Conservation (phyloP, 2,113 vertebrate species). For the Sorex fumeus region DNA sequence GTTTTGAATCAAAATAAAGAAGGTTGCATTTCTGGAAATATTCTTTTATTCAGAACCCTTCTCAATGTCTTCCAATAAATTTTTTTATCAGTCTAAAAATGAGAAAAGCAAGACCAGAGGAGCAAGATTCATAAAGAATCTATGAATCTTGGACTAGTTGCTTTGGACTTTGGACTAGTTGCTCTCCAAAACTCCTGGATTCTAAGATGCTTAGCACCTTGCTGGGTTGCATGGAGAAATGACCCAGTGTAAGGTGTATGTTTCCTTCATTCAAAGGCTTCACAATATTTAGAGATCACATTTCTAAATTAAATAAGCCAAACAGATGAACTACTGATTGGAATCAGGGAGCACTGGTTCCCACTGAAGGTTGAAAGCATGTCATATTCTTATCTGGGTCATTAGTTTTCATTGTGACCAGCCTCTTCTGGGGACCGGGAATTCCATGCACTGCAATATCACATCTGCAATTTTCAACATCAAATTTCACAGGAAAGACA, state of each 20-base stretch:
- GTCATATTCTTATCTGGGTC: background rate
- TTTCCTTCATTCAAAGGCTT: background rate
- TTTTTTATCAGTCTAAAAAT: background rate
- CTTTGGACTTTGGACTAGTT: background rate
- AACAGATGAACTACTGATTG: background rate
- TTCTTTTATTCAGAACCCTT: background rate
- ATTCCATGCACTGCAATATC: background rate
- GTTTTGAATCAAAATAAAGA: background rate
- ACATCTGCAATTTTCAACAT: background rate
- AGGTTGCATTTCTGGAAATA: background rate
- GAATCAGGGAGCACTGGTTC: background rate
- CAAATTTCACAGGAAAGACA: background rate
- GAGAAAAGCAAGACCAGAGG: too few relatives aligned
- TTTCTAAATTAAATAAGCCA: constrained; percentile 15
- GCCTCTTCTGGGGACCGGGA: background rate
- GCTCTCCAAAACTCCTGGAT: background rate
- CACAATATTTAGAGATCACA: background rate
- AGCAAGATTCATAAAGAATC: background rate
- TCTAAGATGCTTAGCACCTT: background rate
- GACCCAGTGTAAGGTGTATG: background rate
- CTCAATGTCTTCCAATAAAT: background rate
- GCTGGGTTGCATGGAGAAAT: background rate
- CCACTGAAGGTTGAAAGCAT: background rate
- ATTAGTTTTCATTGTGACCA: background rate
- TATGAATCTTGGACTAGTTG: background rate